phyloP scores from a whole-genome alignment of 2,888 invertebrate genomes.

The Pseudococcus jackbeardsleyi region DNA sequence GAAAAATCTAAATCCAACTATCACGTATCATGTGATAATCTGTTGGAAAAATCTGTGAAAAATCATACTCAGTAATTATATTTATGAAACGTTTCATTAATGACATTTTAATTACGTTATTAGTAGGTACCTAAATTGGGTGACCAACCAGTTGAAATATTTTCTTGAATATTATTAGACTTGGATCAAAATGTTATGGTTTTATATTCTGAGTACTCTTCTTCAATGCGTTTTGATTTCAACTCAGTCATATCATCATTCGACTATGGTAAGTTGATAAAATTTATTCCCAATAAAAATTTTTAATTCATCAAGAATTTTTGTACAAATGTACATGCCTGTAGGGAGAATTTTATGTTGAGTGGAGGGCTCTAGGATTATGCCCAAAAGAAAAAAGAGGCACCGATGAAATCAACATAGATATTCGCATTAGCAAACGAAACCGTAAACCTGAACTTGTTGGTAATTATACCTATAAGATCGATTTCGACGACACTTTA shows the following conservation, averaged over 20 bases:
- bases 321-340: background rate
- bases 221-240: background rate
- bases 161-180: no score
- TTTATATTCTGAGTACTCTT: background rate
- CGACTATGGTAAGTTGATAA: background rate
- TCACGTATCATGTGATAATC: no score
- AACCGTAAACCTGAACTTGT: background rate
- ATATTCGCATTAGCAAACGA: background rate
- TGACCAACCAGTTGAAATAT: no score
- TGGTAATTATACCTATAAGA: background rate
- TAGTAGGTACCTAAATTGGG: no score
- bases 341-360: background rate
- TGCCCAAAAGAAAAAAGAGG: slow-evolving; percentile 17
- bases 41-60: no score
- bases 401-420: background rate
- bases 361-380: background rate
- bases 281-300: no score
- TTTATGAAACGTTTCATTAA: no score
- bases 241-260: background rate
- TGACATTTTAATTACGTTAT: no score
- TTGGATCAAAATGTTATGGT: background rate
- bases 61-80: no score
- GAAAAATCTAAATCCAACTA: no score
- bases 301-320: no score
- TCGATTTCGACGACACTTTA: background rate